These are phyloP conservation scores for Calameuta filiformis DNA, from an alignment of 2,888 invertebrate species.

Conservation along the genomic window DNA sequence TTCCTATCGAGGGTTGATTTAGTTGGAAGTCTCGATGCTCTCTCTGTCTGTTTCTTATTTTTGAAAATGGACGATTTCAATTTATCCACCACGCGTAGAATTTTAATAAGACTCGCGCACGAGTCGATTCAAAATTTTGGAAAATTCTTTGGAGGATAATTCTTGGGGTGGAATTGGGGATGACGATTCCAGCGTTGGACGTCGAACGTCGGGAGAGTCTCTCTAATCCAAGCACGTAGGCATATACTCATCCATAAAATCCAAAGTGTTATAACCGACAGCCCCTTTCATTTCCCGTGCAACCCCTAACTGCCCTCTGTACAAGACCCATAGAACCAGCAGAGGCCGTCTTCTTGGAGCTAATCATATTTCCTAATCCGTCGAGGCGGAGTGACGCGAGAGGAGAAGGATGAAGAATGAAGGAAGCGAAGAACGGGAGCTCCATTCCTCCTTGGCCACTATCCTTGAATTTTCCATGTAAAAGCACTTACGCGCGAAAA, in stretches of 20 bases:
- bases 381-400: conserved; percentile 44
- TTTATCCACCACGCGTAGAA: too few relatives aligned
- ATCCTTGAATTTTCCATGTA: conserved; percentile 64
- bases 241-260: conserved; percentile 53
- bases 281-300: conserved; percentile 27
- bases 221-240: conserved; percentile 42
- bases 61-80: too few relatives aligned
- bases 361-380: conserved; percentile 64
- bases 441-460: conserved; percentile 51
- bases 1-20: too few relatives aligned
- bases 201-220: conserved; percentile 19
- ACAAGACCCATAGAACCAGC: conserved; percentile 44
- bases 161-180: too few relatives aligned
- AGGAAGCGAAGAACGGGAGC: conserved; percentile 25
- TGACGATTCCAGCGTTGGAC: too few relatives aligned
- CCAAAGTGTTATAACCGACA: conserved; percentile 35
- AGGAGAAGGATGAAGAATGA: conserved; percentile 10
- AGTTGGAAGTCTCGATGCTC: too few relatives aligned
- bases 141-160: too few relatives aligned
- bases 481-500: conserved; percentile 58
- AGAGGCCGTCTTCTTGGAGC: conserved; percentile 44
- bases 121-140: too few relatives aligned
- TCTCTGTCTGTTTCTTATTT: too few relatives aligned
- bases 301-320: conserved; percentile 14
- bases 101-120: too few relatives aligned